These are phyloP conservation scores for Tyria jacobaeae DNA, from an alignment of 2,888 invertebrate genomes.

Conservation along the genomic window DNA sequence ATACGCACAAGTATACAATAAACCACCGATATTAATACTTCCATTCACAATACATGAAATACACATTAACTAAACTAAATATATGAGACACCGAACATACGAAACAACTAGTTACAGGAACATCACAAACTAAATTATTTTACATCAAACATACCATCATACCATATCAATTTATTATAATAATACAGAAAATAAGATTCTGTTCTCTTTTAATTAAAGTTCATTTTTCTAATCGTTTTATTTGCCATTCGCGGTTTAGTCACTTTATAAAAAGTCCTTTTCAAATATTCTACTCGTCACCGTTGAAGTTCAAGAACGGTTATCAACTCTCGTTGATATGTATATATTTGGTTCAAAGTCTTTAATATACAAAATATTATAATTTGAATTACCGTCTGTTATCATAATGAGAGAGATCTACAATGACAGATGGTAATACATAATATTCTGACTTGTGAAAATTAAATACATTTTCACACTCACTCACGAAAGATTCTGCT, in stretches of 20 bases:
- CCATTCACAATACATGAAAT: slow-evolving; percentile 49
- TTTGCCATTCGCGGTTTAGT: slow-evolving; percentile 6
- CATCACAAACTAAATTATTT: slow-evolving; percentile 67
- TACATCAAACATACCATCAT: slow-evolving; percentile 53
- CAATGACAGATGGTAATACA: no score
- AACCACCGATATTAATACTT: slow-evolving; percentile 45
- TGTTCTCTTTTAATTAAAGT: slow-evolving; percentile 22
- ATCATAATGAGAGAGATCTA: no score
- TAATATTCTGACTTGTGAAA: no score
- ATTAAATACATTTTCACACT: no score
- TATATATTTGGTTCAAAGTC: no score
- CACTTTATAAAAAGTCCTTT: slow-evolving; percentile 28
- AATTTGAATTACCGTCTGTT: slow-evolving; percentile 30
- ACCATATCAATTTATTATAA: slow-evolving; percentile 44
- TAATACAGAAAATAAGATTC: slow-evolving; percentile 36
- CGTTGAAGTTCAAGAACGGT: slow-evolving; percentile 17
- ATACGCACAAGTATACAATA: slow-evolving; percentile 55
- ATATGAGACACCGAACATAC: slow-evolving; percentile 57
- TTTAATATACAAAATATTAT: no score
- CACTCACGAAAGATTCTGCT: not conserved
- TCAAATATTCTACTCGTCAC: slow-evolving; percentile 7
- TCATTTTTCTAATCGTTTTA: slow-evolving; percentile 19
- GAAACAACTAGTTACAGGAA: slow-evolving; percentile 71
- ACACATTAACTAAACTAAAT: slow-evolving; percentile 60
- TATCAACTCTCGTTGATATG: slow-evolving; percentile 26